Percentiles rank a stretch among this genome's conserved stretches.
Evolutionary conservation across 2,888 invertebrate species (phyloP).

Genomic region (Cerastis rubricosa): DNA sequence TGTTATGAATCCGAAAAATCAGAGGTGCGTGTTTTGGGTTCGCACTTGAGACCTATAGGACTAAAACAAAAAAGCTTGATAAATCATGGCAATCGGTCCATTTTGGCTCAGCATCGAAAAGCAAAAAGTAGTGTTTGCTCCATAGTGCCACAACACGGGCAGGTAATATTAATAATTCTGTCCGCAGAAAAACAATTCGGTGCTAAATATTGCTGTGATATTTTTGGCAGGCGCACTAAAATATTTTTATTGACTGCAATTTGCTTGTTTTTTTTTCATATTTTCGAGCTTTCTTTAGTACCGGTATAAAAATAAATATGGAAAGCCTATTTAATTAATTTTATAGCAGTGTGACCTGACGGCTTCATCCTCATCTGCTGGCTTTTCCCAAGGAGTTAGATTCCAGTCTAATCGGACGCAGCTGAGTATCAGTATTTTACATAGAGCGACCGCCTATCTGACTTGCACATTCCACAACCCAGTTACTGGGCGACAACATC

Average conservation of each 20-base stretch:
- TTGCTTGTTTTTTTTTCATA: neutral
- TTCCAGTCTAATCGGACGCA: neutral
- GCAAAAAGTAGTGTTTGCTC: neutral
- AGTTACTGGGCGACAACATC: too few relatives aligned
- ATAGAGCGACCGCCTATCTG: neutral
- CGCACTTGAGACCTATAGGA: too few relatives aligned
- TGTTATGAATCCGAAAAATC: too few relatives aligned
- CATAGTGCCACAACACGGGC: neutral
- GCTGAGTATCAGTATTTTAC: neutral
- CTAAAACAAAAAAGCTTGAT: neutral
- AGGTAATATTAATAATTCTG: neutral
- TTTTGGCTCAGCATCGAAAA: neutral
- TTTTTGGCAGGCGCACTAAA: slow-evolving; percentile 27
- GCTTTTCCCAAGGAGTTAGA: neutral
- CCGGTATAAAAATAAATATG: neutral
- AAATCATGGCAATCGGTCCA: neutral
- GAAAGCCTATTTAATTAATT: neutral
- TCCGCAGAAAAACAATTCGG: slow-evolving; percentile 5
- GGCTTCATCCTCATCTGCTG: neutral
- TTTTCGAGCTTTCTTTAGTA: neutral
- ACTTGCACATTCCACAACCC: neutral
- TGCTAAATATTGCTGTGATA: slow-evolving; percentile 10
- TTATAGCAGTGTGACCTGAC: neutral
- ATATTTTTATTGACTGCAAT: neutral
- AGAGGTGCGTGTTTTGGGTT: too few relatives aligned